These are phyloP conservation scores for Leptogaster cylindrica DNA, from an alignment of 2,888 invertebrate species.

Conservation along the genomic window DNA sequence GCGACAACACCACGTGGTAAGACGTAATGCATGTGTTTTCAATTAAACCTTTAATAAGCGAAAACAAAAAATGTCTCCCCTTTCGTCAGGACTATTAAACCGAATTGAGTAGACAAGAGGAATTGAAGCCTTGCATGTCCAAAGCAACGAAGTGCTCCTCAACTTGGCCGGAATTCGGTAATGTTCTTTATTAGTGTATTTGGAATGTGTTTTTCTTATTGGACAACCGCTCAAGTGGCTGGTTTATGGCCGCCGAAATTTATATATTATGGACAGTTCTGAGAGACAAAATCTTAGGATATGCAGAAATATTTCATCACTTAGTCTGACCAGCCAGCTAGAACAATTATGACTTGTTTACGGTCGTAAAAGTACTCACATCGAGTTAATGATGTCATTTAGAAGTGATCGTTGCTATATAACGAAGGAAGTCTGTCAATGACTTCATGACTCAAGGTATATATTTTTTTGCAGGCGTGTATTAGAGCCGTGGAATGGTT, in stretches of 20 bases:
- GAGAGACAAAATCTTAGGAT: neutral
- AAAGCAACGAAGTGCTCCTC: neutral
- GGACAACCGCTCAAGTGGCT: neutral
- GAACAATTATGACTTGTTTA: constrained; percentile 44
- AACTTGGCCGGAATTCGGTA: neutral
- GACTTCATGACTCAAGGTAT: neutral
- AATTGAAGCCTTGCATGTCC: neutral
- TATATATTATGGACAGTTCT: neutral
- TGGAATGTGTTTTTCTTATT: constrained; percentile 6
- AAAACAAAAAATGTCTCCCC: neutral
- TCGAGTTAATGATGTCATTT: constrained; percentile 41
- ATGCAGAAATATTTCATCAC: constrained; percentile 41
- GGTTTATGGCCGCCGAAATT: constrained; percentile 7
- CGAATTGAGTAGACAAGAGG: constrained; percentile 4
- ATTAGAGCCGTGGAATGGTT: neutral
- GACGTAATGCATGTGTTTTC: constrained; percentile 19
- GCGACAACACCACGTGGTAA: no score
- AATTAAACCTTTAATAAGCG: constrained; percentile 33
- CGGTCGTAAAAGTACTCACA: constrained; percentile 36
- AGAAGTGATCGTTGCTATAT: constrained; percentile 18
- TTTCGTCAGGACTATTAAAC: neutral
- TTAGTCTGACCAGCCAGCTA: neutral
- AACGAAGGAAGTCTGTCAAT: neutral
- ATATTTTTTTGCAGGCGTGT: neutral
- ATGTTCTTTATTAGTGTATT: neutral